Evolutionary conservation across 2,888 invertebrate genomes (phyloP).

Genomic region (Gymnoscelis rufifasciata): DNA sequence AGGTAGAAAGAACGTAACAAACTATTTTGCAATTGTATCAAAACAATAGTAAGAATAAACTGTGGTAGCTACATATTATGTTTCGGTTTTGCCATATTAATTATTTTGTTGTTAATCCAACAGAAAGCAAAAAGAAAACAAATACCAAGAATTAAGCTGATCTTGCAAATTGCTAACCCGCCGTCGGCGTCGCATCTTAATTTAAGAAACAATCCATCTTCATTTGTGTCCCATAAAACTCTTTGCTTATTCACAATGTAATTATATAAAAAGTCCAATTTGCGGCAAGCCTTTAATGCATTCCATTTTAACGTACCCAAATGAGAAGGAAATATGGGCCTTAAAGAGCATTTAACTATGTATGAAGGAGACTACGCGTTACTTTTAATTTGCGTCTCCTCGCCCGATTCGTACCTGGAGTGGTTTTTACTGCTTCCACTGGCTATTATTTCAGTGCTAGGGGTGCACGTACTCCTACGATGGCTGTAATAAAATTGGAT

Average conservation of each 20-base stretch:
- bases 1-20: too few species aligned
- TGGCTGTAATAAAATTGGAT: background rate
- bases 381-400: conserved; percentile 66
- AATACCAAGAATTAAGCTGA: conserved; percentile 8
- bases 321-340: conserved; percentile 67
- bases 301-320: conserved; percentile 65
- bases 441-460: conserved; percentile 3
- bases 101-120: too few species aligned
- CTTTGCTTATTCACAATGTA: conserved; percentile 56
- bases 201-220: conserved; percentile 32
- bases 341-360: conserved; percentile 74
- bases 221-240: conserved; percentile 41
- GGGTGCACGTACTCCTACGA: background rate
- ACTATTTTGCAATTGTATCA: conserved; percentile 16
- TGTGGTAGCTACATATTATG: too few species aligned
- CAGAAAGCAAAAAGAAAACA: too few species aligned
- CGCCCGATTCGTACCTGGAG: conserved; percentile 56
- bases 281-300: conserved; percentile 62
- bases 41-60: too few species aligned
- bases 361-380: conserved; percentile 72
- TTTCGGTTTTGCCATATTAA: too few species aligned
- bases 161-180: conserved; percentile 19
- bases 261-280: conserved; percentile 65
- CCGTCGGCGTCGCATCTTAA: conserved; percentile 10
- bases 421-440: conserved; percentile 40